Percentiles rank a stretch among this genome's conserved stretches.
Evolutionary conservation across 2,888 invertebrate species (phyloP).

Genomic region (Phortica magna): DNA sequence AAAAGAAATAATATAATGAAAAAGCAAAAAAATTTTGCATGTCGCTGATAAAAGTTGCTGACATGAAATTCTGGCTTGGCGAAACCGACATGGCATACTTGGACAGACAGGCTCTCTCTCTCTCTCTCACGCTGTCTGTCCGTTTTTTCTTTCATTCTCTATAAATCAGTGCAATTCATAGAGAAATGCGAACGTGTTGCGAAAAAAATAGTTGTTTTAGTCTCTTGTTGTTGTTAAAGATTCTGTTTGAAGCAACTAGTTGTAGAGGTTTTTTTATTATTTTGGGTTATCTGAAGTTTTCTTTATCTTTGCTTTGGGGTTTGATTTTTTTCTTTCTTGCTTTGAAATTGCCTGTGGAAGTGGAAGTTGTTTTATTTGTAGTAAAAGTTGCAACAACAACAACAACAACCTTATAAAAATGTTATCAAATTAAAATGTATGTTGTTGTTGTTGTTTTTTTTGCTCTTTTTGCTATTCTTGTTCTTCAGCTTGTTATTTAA

Average conservation of each 20-base stretch:
- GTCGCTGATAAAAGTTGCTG: slow-evolving; percentile 40
- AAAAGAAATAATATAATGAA: no score
- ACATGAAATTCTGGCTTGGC: slow-evolving; percentile 39
- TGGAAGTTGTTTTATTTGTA: slow-evolving; percentile 52
- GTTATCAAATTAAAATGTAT: slow-evolving; percentile 1
- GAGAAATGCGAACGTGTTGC: not conserved
- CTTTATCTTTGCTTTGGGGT: not conserved
- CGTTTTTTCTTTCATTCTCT: no score
- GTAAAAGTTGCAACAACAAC: slow-evolving; percentile 57
- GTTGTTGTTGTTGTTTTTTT: not conserved
- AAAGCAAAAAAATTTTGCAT: slow-evolving; percentile 36
- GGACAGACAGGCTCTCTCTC: not conserved
- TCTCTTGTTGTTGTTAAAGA: slow-evolving; percentile 7
- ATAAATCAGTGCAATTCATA: no score
- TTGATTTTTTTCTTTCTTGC: not conserved
- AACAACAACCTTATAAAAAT: slow-evolving; percentile 43
- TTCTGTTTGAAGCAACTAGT: not conserved
- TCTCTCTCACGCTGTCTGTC: not conserved
- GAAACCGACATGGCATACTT: not conserved
- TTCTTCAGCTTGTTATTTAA: not conserved
- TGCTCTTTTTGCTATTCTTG: not conserved
- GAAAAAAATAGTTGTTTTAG: no score
- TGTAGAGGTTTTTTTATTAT: not conserved
- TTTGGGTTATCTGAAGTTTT: slow-evolving; percentile 5
- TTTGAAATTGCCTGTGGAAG: slow-evolving; percentile 40